Conservation (phyloP, 1,140 invertebrate species). For the Caenorhabditis inopinata region DNA sequence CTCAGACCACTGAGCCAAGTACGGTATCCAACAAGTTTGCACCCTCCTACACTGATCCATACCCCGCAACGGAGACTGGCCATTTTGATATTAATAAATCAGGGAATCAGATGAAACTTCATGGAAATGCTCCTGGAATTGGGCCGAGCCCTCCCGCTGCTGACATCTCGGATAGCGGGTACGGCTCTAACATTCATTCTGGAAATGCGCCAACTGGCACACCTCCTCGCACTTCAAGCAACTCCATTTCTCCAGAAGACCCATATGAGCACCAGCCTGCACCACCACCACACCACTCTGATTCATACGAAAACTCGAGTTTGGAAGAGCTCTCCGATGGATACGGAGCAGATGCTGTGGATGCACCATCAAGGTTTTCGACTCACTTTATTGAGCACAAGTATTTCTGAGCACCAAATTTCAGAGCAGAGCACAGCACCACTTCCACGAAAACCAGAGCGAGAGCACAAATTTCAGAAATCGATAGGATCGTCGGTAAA, state of each 20-base stretch:
- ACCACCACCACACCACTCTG: background rate
- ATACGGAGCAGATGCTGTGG: background rate
- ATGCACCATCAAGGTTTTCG: background rate
- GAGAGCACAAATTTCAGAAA: slow-evolving; percentile 24
- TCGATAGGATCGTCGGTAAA: slow-evolving; percentile 1
- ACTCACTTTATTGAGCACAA: too few relatives aligned
- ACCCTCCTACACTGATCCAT: too few relatives aligned
- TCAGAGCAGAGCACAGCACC: slow-evolving; percentile 14
- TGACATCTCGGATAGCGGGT: background rate
- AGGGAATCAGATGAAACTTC: background rate
- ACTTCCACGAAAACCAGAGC: background rate
- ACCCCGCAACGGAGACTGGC: too few relatives aligned
- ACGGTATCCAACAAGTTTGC: too few relatives aligned
- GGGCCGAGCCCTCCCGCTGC: background rate
- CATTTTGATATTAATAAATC: too few relatives aligned
- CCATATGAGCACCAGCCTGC: slow-evolving; percentile 5
- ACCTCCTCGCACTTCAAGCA: background rate
- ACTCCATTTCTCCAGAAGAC: background rate
- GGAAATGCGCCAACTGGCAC: background rate
- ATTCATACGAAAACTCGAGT: background rate
- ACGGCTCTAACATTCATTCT: background rate
- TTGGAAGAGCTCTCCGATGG: background rate
- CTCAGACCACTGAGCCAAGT: too few relatives aligned
- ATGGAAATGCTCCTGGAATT: background rate
- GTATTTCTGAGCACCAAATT: background rate